Evolutionary conservation across 2,113 vertebrate species (phyloP).

Genomic region (Colossoma macropomum): DNA sequence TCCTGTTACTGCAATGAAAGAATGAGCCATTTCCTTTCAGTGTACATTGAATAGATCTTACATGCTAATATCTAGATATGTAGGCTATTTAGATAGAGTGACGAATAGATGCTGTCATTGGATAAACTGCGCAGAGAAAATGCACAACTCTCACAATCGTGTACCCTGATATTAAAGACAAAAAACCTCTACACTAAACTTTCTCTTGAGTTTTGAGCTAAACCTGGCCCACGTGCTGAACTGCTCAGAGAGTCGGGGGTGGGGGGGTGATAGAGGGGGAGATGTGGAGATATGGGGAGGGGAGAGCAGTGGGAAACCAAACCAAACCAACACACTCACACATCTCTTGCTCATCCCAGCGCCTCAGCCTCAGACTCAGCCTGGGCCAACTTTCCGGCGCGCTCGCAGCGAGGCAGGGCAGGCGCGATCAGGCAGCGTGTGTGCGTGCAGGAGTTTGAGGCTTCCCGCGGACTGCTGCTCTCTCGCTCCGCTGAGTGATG

Average conservation of each 20-base stretch:
- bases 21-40: too few species aligned
- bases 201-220: not conserved
- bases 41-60: too few species aligned
- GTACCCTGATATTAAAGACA: too few species aligned
- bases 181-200: not conserved
- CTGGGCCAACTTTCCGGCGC: not conserved
- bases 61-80: too few species aligned
- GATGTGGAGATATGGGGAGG: not conserved
- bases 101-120: too few species aligned
- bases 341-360: not conserved
- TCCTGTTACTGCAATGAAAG: too few species aligned
- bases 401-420: not conserved
- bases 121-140: not conserved
- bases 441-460: conserved; percentile 65
- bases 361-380: conserved; percentile 29
- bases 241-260: not conserved
- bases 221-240: not conserved
- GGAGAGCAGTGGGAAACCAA: not conserved
- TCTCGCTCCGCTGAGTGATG: conserved; percentile 49
- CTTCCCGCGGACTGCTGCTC: conserved; percentile 51
- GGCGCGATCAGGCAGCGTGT: not conserved
- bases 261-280: not conserved
- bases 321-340: not conserved
- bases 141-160: not conserved
- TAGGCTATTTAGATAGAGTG: too few species aligned